phyloP scores from a whole-genome alignment of 2,888 invertebrate genomes.

The Neoitamus cyanurus region DNA sequence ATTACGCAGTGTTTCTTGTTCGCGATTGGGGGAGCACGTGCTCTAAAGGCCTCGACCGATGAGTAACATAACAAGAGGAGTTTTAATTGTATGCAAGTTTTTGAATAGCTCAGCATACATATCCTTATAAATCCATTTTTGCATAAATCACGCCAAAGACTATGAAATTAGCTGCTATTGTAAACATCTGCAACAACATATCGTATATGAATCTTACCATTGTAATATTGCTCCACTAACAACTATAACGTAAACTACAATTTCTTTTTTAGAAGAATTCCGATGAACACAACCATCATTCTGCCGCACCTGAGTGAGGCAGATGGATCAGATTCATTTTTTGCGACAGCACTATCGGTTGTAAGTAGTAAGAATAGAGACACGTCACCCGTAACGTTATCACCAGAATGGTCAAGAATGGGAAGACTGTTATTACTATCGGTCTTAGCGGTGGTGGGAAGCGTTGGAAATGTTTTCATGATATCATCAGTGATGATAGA shows the following conservation, averaged over 20 bases:
- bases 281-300: slow-evolving; percentile 34
- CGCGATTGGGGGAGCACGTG: background rate
- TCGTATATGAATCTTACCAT: too few relatives aligned
- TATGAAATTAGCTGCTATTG: too few relatives aligned
- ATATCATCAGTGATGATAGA: slow-evolving; percentile 80
- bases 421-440: slow-evolving; percentile 74
- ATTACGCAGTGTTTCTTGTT: background rate
- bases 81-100: background rate
- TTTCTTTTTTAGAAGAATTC: background rate
- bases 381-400: slow-evolving; percentile 74
- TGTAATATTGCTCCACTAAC: too few relatives aligned
- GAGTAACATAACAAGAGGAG: too few relatives aligned
- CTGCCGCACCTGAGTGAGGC: slow-evolving; percentile 30
- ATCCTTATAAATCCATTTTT: too few relatives aligned
- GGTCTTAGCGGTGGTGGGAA: slow-evolving; percentile 74
- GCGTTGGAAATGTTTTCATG: slow-evolving; percentile 80
- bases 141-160: too few relatives aligned
- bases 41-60: background rate
- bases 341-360: slow-evolving; percentile 53
- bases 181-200: too few relatives aligned
- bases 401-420: slow-evolving; percentile 76
- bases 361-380: slow-evolving; percentile 54
- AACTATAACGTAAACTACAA: too few relatives aligned
- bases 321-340: slow-evolving; percentile 49
- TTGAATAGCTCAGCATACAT: background rate